Conservation (phyloP, 1,140 invertebrate species). For the Trypoxylus dichotomus region DNA sequence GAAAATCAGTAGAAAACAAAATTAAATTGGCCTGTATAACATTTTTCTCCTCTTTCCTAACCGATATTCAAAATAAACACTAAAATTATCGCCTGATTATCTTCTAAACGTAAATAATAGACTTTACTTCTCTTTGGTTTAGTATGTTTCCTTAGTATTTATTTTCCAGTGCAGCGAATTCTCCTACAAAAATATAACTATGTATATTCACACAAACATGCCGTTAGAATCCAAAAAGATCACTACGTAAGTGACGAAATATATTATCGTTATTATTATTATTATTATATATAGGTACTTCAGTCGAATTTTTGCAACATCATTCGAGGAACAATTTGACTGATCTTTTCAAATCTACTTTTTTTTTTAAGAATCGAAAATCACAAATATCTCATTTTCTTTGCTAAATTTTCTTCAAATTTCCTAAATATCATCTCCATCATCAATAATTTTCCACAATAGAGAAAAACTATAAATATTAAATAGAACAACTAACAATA, state of each 20-base stretch:
- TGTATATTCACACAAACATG: constrained; percentile 41
- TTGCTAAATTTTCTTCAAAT: background rate
- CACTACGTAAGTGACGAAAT: constrained; percentile 31
- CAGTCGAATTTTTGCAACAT: constrained; percentile 35
- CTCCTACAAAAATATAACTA: constrained; percentile 41
- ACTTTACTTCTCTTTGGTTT: constrained; percentile 44
- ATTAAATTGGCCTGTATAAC: constrained; percentile 1
- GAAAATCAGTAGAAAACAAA: background rate
- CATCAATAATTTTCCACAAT: background rate
- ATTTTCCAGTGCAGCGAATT: constrained; percentile 30
- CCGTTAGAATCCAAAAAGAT: constrained; percentile 28
- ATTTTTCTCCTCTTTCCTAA: background rate
- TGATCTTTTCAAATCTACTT: background rate
- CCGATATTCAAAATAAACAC: background rate
- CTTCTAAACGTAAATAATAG: background rate
- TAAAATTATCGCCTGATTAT: constrained; percentile 17
- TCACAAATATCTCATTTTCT: background rate
- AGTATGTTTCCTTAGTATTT: constrained; percentile 25
- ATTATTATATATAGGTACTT: constrained; percentile 32
- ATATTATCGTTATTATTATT: background rate
- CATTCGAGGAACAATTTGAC: constrained; percentile 35
- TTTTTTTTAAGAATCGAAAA: too few species aligned
- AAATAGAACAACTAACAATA: background rate
- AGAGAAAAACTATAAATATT: background rate
- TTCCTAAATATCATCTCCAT: background rate